These are phyloP conservation scores for Suillia variegata DNA, from an alignment of 2,888 invertebrate genomes.

Conservation along the genomic window DNA sequence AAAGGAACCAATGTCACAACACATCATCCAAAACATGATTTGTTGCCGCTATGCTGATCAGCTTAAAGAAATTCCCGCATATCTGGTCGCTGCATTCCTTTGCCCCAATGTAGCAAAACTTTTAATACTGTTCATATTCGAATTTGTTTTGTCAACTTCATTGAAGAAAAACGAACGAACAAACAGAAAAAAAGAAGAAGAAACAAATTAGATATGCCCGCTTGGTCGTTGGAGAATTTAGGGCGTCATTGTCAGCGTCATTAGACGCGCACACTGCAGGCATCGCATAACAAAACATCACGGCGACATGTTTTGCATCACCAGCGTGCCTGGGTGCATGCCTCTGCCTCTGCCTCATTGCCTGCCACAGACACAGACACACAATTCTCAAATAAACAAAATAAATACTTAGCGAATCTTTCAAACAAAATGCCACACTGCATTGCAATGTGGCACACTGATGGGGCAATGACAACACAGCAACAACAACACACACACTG, in stretches of 20 bases:
- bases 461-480: no score
- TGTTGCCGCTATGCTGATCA: no score
- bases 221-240: not conserved
- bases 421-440: not conserved
- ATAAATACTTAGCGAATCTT: not conserved
- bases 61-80: no score
- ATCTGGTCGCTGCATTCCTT: no score
- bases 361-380: not conserved
- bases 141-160: conserved; percentile 3
- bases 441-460: not conserved
- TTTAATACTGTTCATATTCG: not conserved
- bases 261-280: not conserved
- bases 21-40: no score
- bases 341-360: not conserved
- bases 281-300: no score
- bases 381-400: not conserved
- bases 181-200: no score
- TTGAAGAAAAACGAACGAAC: no score
- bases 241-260: not conserved
- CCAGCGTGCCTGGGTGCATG: not conserved
- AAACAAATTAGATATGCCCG: not conserved
- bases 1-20: no score
- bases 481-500: no score
- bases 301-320: not conserved
- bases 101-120: no score